These are phyloP conservation scores for Lates japonicus DNA, from an alignment of 2,797 vertebrate genomes.

Conservation along the genomic window DNA sequence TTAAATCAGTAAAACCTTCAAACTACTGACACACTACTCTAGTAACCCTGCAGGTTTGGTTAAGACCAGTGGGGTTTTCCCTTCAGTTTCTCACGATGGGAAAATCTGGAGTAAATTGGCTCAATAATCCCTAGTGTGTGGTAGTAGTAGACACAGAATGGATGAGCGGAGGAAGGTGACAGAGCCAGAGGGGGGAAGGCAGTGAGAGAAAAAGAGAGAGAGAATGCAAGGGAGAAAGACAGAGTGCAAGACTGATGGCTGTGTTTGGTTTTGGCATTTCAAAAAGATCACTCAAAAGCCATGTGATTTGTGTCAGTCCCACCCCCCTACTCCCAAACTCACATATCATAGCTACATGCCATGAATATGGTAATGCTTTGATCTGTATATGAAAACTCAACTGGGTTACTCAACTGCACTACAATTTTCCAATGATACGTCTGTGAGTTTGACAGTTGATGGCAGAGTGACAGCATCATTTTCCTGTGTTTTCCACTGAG, in stretches of 20 bases:
- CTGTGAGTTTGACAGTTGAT: slow-evolving; percentile 43
- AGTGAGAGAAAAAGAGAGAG: not conserved
- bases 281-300: slow-evolving; percentile 40
- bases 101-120: slow-evolving; percentile 42
- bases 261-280: slow-evolving; percentile 34
- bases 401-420: slow-evolving; percentile 11
- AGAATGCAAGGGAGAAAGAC: not conserved
- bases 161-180: not conserved
- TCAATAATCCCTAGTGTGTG: slow-evolving; percentile 26
- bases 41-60: not conserved
- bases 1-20: slow-evolving; percentile 28
- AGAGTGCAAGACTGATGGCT: slow-evolving; percentile 23
- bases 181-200: slow-evolving; percentile 7
- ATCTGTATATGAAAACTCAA: slow-evolving; percentile 32
- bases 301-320: slow-evolving; percentile 30
- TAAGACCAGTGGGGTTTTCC: slow-evolving; percentile 5
- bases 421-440: slow-evolving; percentile 28
- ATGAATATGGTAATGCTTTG: slow-evolving; percentile 28
- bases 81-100: not conserved
- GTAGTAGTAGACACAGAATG: not conserved
- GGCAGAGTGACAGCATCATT: slow-evolving; percentile 42
- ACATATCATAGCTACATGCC: slow-evolving; percentile 4
- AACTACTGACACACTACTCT: slow-evolving; percentile 25
- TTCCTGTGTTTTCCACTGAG: slow-evolving; percentile 4
- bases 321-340: slow-evolving; percentile 4